Evolutionary conservation across 1,140 invertebrate species (phyloP).

Genomic region (Zaprionus davidi): DNA sequence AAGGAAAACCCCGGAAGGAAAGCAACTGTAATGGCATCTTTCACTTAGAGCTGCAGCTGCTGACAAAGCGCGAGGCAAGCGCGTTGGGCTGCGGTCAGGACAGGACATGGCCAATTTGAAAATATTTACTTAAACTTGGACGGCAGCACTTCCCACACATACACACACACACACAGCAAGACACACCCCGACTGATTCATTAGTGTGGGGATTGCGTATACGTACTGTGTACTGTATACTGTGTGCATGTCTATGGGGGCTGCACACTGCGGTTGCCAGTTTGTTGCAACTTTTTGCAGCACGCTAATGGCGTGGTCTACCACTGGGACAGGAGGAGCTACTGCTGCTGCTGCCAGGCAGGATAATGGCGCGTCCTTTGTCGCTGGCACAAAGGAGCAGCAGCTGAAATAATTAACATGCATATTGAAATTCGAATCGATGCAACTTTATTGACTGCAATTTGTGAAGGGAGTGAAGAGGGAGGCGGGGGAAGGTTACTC

Average conservation of each 20-base stretch:
- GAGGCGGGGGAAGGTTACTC: conserved; percentile 2
- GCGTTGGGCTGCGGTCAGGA: conserved; percentile 37
- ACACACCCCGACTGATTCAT: conserved; percentile 31
- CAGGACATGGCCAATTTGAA: conserved; percentile 80
- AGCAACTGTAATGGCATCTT: conserved; percentile 63
- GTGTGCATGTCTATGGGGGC: conserved; percentile 11
- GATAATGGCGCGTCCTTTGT: conserved; percentile 35
- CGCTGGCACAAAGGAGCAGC: background rate
- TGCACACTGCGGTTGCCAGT: conserved; percentile 49
- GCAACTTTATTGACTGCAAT: conserved; percentile 48
- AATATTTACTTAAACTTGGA: conserved; percentile 79
- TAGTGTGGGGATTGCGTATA: conserved; percentile 34
- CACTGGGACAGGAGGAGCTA: conserved; percentile 17
- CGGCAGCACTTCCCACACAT: background rate
- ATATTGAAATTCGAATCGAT: conserved; percentile 46
- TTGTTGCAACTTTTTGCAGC: conserved; percentile 61
- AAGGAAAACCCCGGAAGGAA: conserved; percentile 45
- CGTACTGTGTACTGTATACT: conserved; percentile 4
- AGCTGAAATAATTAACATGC: conserved; percentile 70
- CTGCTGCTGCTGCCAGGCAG: background rate
- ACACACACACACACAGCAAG: conserved; percentile 11
- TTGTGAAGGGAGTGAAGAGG: background rate
- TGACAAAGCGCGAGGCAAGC: conserved; percentile 42
- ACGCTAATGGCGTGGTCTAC: conserved; percentile 74
- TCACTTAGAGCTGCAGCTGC: conserved; percentile 53